These are phyloP conservation scores for Eumaeus atala DNA, from an alignment of 1,140 invertebrate genomes.

Conservation along the genomic window DNA sequence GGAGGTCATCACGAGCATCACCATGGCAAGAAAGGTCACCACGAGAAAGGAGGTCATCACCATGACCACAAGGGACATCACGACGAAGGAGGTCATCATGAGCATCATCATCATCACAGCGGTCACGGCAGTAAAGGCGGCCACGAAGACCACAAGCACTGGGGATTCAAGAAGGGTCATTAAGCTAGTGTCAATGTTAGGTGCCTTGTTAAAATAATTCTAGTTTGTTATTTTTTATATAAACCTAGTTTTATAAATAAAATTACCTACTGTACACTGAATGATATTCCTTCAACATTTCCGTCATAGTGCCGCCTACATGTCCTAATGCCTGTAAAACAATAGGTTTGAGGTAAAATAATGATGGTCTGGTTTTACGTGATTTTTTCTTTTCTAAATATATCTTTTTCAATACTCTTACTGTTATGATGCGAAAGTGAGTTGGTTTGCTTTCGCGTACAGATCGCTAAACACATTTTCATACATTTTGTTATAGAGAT, in stretches of 20 bases:
- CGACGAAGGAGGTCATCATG: constrained; percentile 75
- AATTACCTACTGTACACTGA: no score
- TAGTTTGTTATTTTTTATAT: constrained; percentile 14
- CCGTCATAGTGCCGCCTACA: background rate
- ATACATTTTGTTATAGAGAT: no score
- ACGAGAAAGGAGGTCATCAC: constrained; percentile 77
- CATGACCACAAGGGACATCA: constrained; percentile 63
- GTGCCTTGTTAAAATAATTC: background rate
- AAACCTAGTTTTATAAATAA: constrained; percentile 7
- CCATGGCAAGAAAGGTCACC: constrained; percentile 81
- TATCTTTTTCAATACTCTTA: no score
- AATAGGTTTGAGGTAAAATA: background rate
- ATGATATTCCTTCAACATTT: no score
- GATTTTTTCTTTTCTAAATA: no score
- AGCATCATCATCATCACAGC: constrained; percentile 76
- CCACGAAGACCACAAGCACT: constrained; percentile 70
- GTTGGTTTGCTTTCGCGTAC: no score
- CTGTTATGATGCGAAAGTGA: no score
- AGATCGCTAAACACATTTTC: no score
- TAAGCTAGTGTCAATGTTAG: constrained; percentile 33
- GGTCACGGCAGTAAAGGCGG: constrained; percentile 78
- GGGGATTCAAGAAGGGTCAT: constrained; percentile 73
- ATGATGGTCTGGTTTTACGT: no score
- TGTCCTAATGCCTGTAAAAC: background rate
- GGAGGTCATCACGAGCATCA: constrained; percentile 79